Percentiles rank a stretch among this genome's conserved stretches.
Evolutionary conservation across 2,113 vertebrate species (phyloP).

Genomic region (Sterrhoptilus dennistouni): DNA sequence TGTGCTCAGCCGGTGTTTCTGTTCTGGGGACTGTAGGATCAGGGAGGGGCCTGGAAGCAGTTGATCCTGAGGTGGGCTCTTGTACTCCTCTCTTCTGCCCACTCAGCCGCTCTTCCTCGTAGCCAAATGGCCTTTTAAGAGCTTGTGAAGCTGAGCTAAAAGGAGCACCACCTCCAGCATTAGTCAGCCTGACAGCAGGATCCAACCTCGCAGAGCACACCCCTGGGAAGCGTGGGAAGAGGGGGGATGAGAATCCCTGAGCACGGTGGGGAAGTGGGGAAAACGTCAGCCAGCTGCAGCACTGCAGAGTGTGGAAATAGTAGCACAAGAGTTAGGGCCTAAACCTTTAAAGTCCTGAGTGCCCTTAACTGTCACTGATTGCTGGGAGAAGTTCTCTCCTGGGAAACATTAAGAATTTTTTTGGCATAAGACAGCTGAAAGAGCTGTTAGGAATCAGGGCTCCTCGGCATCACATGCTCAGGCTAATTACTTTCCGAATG

Average conservation of each 20-base stretch:
- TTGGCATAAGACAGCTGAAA: background rate
- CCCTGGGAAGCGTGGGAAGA: background rate
- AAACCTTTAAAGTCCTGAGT: slow-evolving; percentile 24
- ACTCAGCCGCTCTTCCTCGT: background rate
- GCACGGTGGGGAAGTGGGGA: background rate
- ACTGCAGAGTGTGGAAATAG: background rate
- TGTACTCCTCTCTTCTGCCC: background rate
- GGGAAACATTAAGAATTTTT: slow-evolving; percentile 30
- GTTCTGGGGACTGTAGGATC: background rate
- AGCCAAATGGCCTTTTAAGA: slow-evolving; percentile 19
- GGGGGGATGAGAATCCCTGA: background rate
- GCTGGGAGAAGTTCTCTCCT: background rate
- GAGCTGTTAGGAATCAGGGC: background rate
- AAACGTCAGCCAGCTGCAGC: background rate
- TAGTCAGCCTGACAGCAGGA: background rate
- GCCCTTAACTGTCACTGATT: slow-evolving; percentile 45
- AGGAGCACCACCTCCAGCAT: background rate
- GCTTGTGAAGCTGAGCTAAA: background rate
- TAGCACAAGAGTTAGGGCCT: background rate
- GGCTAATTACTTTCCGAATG: slow-evolving; percentile 54
- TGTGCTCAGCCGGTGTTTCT: background rate
- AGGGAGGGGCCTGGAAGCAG: background rate
- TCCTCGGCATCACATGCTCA: background rate
- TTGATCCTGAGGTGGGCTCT: background rate
- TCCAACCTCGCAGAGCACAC: background rate